Conservation (phyloP, 1,140 invertebrate genomes). For the Zaprionus africanus region DNA sequence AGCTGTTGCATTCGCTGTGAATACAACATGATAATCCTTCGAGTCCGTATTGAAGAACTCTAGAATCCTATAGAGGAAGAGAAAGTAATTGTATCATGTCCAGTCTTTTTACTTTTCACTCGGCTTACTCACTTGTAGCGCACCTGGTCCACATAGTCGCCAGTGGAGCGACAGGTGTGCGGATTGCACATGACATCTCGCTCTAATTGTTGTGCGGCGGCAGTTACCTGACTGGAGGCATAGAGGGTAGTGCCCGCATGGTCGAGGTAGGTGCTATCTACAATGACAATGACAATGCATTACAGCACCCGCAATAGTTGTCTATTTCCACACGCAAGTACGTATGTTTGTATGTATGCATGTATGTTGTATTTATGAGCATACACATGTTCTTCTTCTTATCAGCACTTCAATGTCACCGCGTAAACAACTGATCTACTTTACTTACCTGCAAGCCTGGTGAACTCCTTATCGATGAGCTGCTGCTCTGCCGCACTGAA, state of each 20-base stretch:
- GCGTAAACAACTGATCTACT: conserved; percentile 29
- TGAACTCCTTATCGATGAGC: conserved; percentile 85
- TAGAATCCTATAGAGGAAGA: conserved; percentile 88
- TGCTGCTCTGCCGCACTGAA: conserved; percentile 84
- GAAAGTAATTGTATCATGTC: background rate
- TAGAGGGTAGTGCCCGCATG: conserved; percentile 95
- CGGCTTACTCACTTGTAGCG: conserved; percentile 88
- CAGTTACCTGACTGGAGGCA: conserved; percentile 89
- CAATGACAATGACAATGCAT: conserved; percentile 7
- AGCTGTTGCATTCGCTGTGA: conserved; percentile 95
- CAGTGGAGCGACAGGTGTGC: conserved; percentile 92
- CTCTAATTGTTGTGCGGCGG: conserved; percentile 88
- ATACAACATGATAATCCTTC: conserved; percentile 94
- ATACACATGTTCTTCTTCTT: conserved; percentile 36
- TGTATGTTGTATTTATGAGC: background rate
- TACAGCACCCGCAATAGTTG: background rate
- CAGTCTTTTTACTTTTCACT: background rate
- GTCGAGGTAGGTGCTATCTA: conserved; percentile 93
- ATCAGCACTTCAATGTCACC: conserved; percentile 25
- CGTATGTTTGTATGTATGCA: background rate
- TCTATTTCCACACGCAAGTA: background rate
- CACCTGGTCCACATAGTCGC: conserved; percentile 92
- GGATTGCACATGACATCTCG: conserved; percentile 94
- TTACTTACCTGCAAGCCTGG: conserved; percentile 85
- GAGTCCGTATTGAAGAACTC: conserved; percentile 92